Conservation (phyloP, 2,797 vertebrate genomes). For the Macropodus opercularis region DNA sequence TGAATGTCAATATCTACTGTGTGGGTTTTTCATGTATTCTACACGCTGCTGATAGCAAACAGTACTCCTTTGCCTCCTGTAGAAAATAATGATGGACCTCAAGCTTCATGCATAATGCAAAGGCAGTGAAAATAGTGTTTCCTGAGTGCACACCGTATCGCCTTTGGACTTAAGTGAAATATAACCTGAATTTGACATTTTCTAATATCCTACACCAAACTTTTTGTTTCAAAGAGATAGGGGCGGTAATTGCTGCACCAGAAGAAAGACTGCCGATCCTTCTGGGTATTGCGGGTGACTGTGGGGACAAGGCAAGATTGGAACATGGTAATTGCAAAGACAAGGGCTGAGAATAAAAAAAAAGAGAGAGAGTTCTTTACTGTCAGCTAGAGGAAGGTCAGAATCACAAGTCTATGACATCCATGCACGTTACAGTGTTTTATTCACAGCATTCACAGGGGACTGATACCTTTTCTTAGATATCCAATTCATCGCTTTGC, state of each 20-base stretch:
- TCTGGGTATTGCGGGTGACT: conserved; percentile 86
- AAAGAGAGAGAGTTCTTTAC: conserved; percentile 77
- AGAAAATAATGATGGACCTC: conserved; percentile 74
- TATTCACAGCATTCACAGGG: conserved; percentile 80
- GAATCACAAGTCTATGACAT: conserved; percentile 83
- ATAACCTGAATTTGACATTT: conserved; percentile 88
- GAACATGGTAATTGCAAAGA: conserved; percentile 87
- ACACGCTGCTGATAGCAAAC: conserved; percentile 50
- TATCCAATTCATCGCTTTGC: conserved; percentile 74
- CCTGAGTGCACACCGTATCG: conserved; percentile 66
- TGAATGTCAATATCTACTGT: conserved; percentile 33
- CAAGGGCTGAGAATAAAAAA: conserved; percentile 83
- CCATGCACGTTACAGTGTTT: conserved; percentile 77
- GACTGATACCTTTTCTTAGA: conserved; percentile 83
- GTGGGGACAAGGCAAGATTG: conserved; percentile 83
- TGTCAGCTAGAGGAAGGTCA: conserved; percentile 85
- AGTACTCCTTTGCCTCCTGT: conserved; percentile 40
- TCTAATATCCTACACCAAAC: conserved; percentile 86
- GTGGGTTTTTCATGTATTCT: conserved; percentile 15
- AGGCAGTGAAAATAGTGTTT: conserved; percentile 71
- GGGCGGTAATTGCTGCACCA: conserved; percentile 84
- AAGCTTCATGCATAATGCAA: conserved; percentile 81
- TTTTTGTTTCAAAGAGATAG: conserved; percentile 85
- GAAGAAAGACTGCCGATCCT: conserved; percentile 83
- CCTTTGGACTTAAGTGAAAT: conserved; percentile 84